phyloP scores from a whole-genome alignment of 2,113 vertebrate species.

The Synodontis membranacea region DNA sequence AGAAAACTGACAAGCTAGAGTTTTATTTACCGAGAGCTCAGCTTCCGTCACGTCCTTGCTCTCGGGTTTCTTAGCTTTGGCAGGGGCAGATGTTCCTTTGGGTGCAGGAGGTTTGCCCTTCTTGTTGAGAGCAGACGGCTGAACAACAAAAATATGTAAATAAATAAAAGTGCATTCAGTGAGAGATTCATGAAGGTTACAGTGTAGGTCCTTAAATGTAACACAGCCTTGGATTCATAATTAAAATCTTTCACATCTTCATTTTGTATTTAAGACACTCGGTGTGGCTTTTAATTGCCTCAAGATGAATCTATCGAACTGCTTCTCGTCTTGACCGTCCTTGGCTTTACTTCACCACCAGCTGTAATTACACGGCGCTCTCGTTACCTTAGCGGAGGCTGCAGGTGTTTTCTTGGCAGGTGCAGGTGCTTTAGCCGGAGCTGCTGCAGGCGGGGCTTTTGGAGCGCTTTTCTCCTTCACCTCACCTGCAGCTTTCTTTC shows the following conservation, averaged over 20 bases:
- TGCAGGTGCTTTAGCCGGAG: conserved; percentile 73
- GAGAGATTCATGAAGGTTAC: neutral
- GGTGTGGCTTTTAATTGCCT: neutral
- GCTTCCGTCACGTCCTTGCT: conserved; percentile 82
- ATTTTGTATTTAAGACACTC: neutral
- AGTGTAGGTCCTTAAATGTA: neutral
- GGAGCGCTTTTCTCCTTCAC: conserved; percentile 78
- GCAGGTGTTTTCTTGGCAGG: conserved; percentile 74
- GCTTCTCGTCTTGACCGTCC: neutral
- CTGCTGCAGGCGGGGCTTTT: conserved; percentile 73
- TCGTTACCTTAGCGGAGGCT: conserved; percentile 76
- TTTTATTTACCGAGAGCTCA: conserved; percentile 84
- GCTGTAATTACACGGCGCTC: neutral
- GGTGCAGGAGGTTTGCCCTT: conserved; percentile 77
- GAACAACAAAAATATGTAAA: neutral
- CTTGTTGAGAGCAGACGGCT: conserved; percentile 82
- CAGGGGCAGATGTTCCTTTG: conserved; percentile 63
- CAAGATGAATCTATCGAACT: neutral
- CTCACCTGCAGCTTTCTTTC: conserved; percentile 75
- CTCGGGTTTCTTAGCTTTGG: conserved; percentile 85
- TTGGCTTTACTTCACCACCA: neutral
- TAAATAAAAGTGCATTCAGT: conserved; percentile 15
- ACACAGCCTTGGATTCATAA: neutral
- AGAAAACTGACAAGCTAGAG: neutral
- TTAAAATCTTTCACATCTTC: too few relatives aligned